A percentile compares a stretch with the other conserved stretches of the same genome.
These are phyloP conservation scores for Crocuta crocuta DNA, from an alignment of 2,113 vertebrate species.

Conservation along the genomic window DNA sequence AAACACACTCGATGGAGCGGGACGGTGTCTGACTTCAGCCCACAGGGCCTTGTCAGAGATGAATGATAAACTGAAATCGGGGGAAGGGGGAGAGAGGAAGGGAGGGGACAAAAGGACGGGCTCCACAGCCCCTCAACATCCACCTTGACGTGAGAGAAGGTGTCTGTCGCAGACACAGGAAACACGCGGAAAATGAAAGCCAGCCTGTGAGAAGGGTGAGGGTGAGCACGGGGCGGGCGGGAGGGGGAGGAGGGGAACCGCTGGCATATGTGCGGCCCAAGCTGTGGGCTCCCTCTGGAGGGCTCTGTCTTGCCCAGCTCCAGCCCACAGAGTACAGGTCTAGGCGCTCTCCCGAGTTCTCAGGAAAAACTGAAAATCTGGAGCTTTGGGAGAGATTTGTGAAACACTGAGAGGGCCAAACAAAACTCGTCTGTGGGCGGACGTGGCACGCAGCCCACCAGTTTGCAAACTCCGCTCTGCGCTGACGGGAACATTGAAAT, in stretches of 20 bases:
- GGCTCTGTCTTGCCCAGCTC: neutral
- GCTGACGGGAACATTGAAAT: neutral
- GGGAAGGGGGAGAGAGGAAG: neutral
- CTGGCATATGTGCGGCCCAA: neutral
- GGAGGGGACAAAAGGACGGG: neutral
- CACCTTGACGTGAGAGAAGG: neutral
- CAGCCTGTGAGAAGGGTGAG: accelerated
- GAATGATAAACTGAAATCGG: neutral
- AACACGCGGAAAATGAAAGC: accelerated
- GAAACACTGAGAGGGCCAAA: constrained; percentile 48
- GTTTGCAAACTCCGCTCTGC: neutral
- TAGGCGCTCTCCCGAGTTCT: neutral
- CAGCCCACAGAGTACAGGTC: neutral
- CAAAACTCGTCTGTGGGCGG: constrained; percentile 45
- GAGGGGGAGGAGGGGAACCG: too few relatives aligned
- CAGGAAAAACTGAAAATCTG: constrained; percentile 43
- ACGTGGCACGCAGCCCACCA: neutral
- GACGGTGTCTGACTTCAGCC: neutral
- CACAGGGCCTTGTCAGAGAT: neutral
- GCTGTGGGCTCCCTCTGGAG: neutral
- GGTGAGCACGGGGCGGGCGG: accelerated
- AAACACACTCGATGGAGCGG: neutral
- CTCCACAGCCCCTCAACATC: accelerated
- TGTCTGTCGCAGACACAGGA: neutral
- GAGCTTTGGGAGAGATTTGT: constrained; percentile 16